Percentiles rank a stretch among this genome's conserved stretches.
Evolutionary conservation across 2,797 vertebrate genomes (phyloP).

Genomic region (Mustela erminea): DNA sequence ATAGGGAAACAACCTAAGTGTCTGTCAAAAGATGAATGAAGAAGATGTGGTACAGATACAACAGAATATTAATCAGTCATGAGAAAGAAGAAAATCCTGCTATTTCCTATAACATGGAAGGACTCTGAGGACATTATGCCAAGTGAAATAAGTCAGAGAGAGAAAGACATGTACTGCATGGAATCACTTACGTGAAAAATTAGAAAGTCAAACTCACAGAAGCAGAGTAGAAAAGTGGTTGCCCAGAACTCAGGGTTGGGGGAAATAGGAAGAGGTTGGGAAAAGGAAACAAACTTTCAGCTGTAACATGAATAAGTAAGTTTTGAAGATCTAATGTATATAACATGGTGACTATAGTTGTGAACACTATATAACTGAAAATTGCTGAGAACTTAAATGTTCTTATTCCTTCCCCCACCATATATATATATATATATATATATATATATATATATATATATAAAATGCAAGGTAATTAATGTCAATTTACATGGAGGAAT

Average conservation of each 20-base stretch:
- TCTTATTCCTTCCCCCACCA: not conserved
- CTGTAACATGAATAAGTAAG: conserved; percentile 4
- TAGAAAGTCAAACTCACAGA: not conserved
- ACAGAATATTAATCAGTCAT: not conserved
- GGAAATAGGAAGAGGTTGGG: not conserved
- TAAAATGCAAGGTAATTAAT: not conserved
- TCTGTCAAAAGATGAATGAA: not conserved
- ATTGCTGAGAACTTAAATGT: not conserved
- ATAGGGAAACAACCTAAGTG: not conserved
- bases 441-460: not conserved
- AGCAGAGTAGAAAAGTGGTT: conserved; percentile 8
- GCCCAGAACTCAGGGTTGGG: not conserved
- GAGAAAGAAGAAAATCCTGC: not conserved
- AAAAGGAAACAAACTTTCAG: not conserved
- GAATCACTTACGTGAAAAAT: not conserved
- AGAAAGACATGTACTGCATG: not conserved
- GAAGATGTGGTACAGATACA: not conserved
- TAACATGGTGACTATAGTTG: not conserved
- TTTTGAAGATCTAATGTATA: not conserved
- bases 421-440: not conserved
- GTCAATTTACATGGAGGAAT: not conserved
- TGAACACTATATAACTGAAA: not conserved
- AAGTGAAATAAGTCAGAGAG: not conserved
- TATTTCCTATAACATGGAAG: not conserved
- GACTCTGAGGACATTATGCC: not conserved